Evolutionary conservation across 2,888 invertebrate genomes (phyloP), one percentile per base, ranked within the genome.

Genomic region (Zygaena filipendulae): DNA sequence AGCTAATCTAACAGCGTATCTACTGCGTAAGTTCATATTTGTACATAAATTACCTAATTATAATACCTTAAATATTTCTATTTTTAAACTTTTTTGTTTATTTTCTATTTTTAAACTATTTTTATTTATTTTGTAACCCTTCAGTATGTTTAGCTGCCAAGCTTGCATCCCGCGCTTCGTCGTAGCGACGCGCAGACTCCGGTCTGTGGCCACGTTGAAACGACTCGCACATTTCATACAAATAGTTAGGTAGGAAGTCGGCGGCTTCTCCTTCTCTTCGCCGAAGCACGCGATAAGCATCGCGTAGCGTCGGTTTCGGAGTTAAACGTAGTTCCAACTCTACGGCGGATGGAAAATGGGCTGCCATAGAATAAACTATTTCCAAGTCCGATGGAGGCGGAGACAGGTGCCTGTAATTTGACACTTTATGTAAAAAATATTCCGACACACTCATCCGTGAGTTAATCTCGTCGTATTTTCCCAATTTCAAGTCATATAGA

Each of bases 151-250:
- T 51, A 30, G 55, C 54, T 9, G 40, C 40, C 20, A 47, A 48
- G n/a, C 47, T 39, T n/a, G 48, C 48, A 19, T 54, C 47, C 22
- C 50, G 49, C 9, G 55, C 42, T 18, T 47, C 53, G 21, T 69
- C 64, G 10, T 52, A 47, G 14, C 67, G 59, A 8, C 71, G 52
- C 9, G 66, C 63, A 4, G 74, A 71, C 30, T 70, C 69, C 16
- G 75, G 66, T 26, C 61, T 55, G 30, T 62, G 62, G 9, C 75
- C 75, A 25, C 66, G 62, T 39, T 79, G 79, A 37, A 69, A 79
- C 12, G 71, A 68, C 39, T 77, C 79, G 39, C 79, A 79, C 79
- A 79, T 79, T 49, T 79, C 79, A 46, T 67, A 79, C 45, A 79
- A 57, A 44, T 79, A 79, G 49, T 79, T 79, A 26, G 79, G 79